Conservation (phyloP, 1,140 invertebrate genomes). For the Dreissena polymorpha region DNA sequence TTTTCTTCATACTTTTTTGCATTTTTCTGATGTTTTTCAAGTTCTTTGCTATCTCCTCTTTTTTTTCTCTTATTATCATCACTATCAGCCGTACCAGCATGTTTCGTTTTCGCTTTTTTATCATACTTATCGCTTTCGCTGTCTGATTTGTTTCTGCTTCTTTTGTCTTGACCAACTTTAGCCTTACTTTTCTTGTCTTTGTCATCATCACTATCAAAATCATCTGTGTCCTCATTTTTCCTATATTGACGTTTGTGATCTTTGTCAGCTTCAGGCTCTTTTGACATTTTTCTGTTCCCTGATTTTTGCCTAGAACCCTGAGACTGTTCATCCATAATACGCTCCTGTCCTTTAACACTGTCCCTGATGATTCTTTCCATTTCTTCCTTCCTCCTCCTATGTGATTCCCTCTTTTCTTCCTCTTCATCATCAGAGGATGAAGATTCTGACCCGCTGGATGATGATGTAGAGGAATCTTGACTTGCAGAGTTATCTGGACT, state of each 20-base stretch:
- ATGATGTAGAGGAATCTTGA: slow-evolving; percentile 33
- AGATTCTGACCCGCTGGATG: slow-evolving; percentile 25
- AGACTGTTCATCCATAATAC: not conserved
- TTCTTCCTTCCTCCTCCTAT: not conserved
- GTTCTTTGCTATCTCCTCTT: slow-evolving; percentile 36
- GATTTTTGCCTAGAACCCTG: not conserved
- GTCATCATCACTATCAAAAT: slow-evolving; percentile 33
- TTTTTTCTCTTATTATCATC: slow-evolving; percentile 5
- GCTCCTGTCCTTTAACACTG: slow-evolving; percentile 10
- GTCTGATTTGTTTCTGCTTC: not conserved
- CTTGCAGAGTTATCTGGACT: slow-evolving; percentile 28
- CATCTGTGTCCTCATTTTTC: slow-evolving; percentile 10
- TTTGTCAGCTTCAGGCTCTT: not conserved
- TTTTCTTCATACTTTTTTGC: slow-evolving; percentile 29
- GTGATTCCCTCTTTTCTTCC: not conserved
- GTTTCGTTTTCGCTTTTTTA: slow-evolving; percentile 2
- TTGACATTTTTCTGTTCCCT: slow-evolving; percentile 7
- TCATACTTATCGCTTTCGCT: slow-evolving; percentile 49
- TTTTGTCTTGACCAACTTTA: not conserved
- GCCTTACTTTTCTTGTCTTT: slow-evolving; percentile 11
- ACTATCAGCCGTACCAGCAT: not conserved
- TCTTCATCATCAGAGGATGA: slow-evolving; percentile 19
- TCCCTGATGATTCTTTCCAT: slow-evolving; percentile 4
- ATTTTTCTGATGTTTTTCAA: slow-evolving; percentile 43
- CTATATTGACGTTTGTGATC: slow-evolving; percentile 3